Evolutionary conservation across 2,888 invertebrate species (phyloP).

Genomic region (Tromatobia lineatoria): DNA sequence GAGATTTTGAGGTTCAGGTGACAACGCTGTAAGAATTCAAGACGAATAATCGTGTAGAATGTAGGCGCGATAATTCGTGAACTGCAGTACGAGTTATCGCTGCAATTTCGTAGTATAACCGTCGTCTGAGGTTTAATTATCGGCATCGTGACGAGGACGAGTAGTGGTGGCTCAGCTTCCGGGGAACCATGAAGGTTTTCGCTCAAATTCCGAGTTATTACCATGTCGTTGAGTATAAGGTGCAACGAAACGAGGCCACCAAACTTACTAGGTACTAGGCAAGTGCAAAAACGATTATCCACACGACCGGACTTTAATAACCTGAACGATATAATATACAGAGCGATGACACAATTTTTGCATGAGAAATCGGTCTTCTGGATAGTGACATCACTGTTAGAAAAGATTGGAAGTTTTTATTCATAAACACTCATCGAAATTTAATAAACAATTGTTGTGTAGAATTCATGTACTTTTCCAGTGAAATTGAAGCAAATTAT

Average conservation of each 20-base stretch:
- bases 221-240: slow-evolving; percentile 27
- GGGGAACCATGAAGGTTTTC: slow-evolving; percentile 61
- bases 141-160: slow-evolving; percentile 53
- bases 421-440: no score
- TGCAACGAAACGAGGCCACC: slow-evolving; percentile 52
- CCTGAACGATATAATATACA: slow-evolving; percentile 41
- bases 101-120: slow-evolving; percentile 69
- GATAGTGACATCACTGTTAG: background rate
- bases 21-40: slow-evolving; percentile 5
- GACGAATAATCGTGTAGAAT: background rate
- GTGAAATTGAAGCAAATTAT: no score
- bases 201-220: slow-evolving; percentile 65
- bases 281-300: slow-evolving; percentile 66
- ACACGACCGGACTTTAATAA: slow-evolving; percentile 65
- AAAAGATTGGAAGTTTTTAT: no score
- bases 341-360: slow-evolving; percentile 18
- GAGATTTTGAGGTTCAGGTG: background rate
- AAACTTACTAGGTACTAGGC: slow-evolving; percentile 56
- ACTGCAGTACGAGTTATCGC: slow-evolving; percentile 66
- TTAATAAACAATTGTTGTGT: no score
- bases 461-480: no score
- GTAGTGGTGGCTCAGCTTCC: slow-evolving; percentile 50
- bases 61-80: slow-evolving; percentile 62
- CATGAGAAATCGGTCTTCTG: background rate
- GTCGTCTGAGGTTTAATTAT: slow-evolving; percentile 66